Percentiles rank a stretch among this genome's conserved stretches.
These are phyloP conservation scores for Pentalonia nigronervosa DNA, from an alignment of 1,140 invertebrate species.

Conservation along the genomic window DNA sequence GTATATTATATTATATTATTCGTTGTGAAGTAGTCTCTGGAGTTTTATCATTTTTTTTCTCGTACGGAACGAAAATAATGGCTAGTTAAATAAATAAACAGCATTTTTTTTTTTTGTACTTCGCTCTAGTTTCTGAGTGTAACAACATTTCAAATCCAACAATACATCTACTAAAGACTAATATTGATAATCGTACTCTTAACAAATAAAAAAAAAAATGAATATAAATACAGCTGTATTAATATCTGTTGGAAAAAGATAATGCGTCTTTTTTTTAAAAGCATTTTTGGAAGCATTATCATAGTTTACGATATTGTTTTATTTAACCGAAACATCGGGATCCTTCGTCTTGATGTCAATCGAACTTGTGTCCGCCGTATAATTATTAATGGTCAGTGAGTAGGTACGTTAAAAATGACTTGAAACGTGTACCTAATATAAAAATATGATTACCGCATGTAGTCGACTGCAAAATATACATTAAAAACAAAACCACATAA, in stretches of 20 bases:
- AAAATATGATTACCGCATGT: not conserved
- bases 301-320: not conserved
- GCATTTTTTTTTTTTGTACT: not conserved
- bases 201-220: not conserved
- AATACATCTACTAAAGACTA: not conserved
- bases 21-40: not conserved
- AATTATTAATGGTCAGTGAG: not conserved
- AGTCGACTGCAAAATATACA: not conserved
- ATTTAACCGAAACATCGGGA: not conserved
- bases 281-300: not conserved
- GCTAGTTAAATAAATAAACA: not conserved
- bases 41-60: not conserved
- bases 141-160: not conserved
- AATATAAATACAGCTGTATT: not conserved
- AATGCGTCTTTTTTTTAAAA: not conserved
- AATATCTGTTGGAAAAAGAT: not conserved
- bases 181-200: not conserved
- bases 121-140: not conserved
- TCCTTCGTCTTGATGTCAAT: not conserved
- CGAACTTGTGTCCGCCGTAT: not conserved
- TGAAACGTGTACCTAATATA: not conserved
- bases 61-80: not conserved
- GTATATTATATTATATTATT: not conserved
- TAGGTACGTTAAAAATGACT: not conserved
- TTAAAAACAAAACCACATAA: constrained; percentile 19